Percentiles rank a stretch among this genome's conserved stretches.
These are phyloP conservation scores for Capra hircus DNA, from an alignment of 2,113 vertebrate species.

Conservation along the genomic window DNA sequence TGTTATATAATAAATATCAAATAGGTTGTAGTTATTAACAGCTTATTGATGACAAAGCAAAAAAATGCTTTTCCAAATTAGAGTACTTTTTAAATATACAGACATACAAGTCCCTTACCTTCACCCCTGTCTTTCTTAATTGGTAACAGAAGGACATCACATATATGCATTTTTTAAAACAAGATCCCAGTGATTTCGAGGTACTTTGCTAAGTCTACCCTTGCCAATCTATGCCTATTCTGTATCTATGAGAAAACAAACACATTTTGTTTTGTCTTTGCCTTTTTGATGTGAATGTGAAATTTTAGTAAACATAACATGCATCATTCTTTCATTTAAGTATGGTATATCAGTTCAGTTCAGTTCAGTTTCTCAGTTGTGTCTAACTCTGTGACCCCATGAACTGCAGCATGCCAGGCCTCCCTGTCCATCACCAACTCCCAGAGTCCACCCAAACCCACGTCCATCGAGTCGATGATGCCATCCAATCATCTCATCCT, in stretches of 20 bases:
- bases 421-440: no score
- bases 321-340: background rate
- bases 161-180: background rate
- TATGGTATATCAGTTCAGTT: background rate
- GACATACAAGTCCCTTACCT: background rate
- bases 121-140: background rate
- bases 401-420: no score
- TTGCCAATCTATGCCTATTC: background rate
- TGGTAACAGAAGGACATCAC: background rate
- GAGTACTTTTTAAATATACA: background rate
- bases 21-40: background rate
- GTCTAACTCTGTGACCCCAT: no score
- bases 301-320: background rate
- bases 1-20: background rate
- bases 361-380: no score
- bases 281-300: background rate
- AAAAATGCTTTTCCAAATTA: background rate
- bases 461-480: fast-evolving
- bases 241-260: background rate
- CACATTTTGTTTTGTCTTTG: background rate
- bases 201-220: background rate
- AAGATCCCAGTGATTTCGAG: background rate
- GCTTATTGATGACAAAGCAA: background rate
- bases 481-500: no score
- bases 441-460: no score